Evolutionary conservation across 2,113 vertebrate species (phyloP), one percentile per base, ranked within the genome.

Genomic region (Thinocorus orbignyianus): DNA sequence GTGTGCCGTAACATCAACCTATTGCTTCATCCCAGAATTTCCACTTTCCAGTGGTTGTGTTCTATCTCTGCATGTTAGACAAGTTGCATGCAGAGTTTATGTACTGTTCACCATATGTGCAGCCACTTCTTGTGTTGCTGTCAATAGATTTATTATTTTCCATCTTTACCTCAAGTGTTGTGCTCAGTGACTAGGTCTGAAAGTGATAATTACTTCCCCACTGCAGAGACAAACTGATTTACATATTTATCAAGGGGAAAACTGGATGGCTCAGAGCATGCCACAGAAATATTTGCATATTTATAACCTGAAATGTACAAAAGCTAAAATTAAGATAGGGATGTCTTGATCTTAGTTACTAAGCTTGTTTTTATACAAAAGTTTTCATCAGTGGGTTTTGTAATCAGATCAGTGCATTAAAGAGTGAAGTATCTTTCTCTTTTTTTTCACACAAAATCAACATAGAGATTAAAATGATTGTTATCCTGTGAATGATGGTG

Each of bases 151-250:
- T 88, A 94, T 86, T 97, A 90, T 95, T 96, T 95, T 92, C 69
- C 69, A 81, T 95, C 81, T 86, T 87, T 94, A 94, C 88, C 62
- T 91, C 93, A 89, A 97, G 74, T 92, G 82, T 87, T 96, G 72
- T 73, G 57, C 48, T 96, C 73, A 88, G 5, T 93, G 93, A 87
- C 77, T 96, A 69, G 93, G 81, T 93, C 92, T 96, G 93, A 93
- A 96, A 96, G 86, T 91, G 86, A 95, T 97, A 96, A 97, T 97
- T 97, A 87, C 80, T 96, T 97, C 83, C 39, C 81, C 74, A 85
- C 78, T 91, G 61, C 69, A 95, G 81, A 89, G 73, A 70, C 61
- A 96, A 93, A 72, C 78, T 91, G 65, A 95, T 96, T 96, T 96
- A 48, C 91, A 95, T 97, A 95, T 92, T 94, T 97, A 93, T 97